phyloP scores from a whole-genome alignment of 2,888 invertebrate genomes.

The Herminia tarsipennalis region DNA sequence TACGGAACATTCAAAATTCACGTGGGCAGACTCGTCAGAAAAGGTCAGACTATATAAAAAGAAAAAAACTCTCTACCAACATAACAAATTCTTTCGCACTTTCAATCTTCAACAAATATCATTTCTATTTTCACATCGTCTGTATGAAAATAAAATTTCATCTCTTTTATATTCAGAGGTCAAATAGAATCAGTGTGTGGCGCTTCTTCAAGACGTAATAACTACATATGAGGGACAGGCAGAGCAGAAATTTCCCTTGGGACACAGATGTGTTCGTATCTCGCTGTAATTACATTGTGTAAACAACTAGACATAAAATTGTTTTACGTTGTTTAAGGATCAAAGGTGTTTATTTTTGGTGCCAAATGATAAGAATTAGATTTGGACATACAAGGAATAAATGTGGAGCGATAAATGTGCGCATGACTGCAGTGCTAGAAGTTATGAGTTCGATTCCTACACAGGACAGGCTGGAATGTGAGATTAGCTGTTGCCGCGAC shows the following conservation, averaged over 20 bases:
- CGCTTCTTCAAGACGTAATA: slow-evolving; percentile 52
- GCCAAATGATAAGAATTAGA: background rate
- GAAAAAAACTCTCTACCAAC: background rate
- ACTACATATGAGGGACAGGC: slow-evolving; percentile 50
- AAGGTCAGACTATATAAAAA: too few species aligned
- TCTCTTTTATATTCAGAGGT: slow-evolving; percentile 54
- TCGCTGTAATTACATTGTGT: slow-evolving; percentile 48
- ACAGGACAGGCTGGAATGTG: too few species aligned
- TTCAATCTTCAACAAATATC: background rate
- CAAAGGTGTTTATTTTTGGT: background rate
- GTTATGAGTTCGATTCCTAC: too few species aligned
- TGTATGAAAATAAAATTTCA: slow-evolving; percentile 24
- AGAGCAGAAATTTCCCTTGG: slow-evolving; percentile 51
- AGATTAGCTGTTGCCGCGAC: too few species aligned
- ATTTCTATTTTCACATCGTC: slow-evolving; percentile 3
- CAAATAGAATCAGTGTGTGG: slow-evolving; percentile 47
- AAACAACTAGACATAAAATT: slow-evolving; percentile 47
- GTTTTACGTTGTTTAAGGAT: slow-evolving; percentile 37
- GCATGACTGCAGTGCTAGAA: too few species aligned
- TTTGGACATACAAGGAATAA: too few species aligned
- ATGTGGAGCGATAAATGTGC: too few species aligned
- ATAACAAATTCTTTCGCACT: background rate
- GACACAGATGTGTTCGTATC: slow-evolving; percentile 36
- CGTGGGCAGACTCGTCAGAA: too few species aligned
- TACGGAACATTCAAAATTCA: too few species aligned